Conservation (phyloP, 2,797 vertebrate species). For the Gadopsis marmoratus region DNA sequence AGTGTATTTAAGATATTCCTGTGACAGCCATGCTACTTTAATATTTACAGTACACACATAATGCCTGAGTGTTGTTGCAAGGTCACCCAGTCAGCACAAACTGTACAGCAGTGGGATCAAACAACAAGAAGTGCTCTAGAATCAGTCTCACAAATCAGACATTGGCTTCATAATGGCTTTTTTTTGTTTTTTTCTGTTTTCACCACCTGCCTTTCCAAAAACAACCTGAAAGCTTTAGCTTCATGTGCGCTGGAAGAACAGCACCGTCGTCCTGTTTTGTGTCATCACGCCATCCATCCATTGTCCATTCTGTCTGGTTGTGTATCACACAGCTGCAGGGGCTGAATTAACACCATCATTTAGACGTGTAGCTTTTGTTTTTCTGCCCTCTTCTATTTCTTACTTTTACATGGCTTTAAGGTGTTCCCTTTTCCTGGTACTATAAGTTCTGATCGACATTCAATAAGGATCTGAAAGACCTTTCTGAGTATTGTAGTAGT, state of each 20-base stretch:
- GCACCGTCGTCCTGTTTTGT: not conserved
- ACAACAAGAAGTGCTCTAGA: not conserved
- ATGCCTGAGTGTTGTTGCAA: not conserved
- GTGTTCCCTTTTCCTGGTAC: not conserved
- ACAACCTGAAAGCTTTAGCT: not conserved
- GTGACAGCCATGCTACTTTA: not conserved
- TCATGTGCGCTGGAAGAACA: not conserved
- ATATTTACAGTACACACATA: not conserved
- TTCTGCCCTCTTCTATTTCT: not conserved
- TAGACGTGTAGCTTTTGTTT: not conserved
- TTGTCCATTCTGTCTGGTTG: not conserved
- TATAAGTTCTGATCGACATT: not conserved
- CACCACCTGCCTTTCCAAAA: not conserved
- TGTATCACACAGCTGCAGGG: not conserved
- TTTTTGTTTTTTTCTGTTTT: not conserved
- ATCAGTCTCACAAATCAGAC: not conserved
- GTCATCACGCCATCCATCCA: not conserved
- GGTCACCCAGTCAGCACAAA: not conserved
- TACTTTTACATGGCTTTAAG: not conserved
- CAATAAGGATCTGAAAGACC: not conserved
- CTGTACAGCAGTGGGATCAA: not conserved
- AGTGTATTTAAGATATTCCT: not conserved
- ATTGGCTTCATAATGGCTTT: not conserved
- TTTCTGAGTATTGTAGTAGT: conserved; percentile 11
- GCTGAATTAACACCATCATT: not conserved